These are phyloP conservation scores for Mus minutoides DNA, from an alignment of 2,797 vertebrate species.

Conservation along the genomic window DNA sequence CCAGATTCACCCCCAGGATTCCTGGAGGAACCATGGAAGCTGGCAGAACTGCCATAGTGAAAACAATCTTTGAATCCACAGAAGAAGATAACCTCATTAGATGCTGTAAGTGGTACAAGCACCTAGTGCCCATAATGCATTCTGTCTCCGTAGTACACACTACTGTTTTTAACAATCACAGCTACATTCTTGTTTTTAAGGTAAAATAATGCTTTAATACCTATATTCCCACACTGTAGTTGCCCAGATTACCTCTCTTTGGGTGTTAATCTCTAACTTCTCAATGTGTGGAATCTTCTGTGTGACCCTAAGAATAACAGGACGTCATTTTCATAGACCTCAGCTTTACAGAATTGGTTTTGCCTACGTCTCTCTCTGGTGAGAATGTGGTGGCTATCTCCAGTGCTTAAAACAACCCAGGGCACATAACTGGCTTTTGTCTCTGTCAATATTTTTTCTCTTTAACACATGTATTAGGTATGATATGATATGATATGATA, in stretches of 20 bases:
- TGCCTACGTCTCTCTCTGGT: not conserved
- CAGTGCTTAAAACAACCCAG: not conserved
- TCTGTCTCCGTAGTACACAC: not conserved
- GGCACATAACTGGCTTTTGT: not conserved
- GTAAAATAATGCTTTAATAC: not conserved
- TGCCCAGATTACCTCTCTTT: not conserved
- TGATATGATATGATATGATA: not conserved
- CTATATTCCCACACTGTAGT: not conserved
- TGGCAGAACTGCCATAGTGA: not conserved
- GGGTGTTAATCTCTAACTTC: not conserved
- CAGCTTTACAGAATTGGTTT: constrained; percentile 10
- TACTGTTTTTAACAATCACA: constrained; percentile 37
- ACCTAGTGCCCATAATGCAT: not conserved
- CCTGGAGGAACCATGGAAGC: not conserved
- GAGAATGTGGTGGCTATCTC: not conserved
- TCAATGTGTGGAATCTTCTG: not conserved
- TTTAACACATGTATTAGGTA: not conserved
- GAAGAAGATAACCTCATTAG: not conserved
- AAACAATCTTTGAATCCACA: not conserved
- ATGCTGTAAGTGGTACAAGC: not conserved
- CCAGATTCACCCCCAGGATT: not conserved
- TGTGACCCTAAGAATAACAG: not conserved
- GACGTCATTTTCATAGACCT: not conserved
- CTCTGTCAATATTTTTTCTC: not conserved
- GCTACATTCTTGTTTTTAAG: constrained; percentile 31